These are phyloP conservation scores for Oreotrochilus melanogaster DNA, from an alignment of 2,113 vertebrate genomes.

Conservation along the genomic window DNA sequence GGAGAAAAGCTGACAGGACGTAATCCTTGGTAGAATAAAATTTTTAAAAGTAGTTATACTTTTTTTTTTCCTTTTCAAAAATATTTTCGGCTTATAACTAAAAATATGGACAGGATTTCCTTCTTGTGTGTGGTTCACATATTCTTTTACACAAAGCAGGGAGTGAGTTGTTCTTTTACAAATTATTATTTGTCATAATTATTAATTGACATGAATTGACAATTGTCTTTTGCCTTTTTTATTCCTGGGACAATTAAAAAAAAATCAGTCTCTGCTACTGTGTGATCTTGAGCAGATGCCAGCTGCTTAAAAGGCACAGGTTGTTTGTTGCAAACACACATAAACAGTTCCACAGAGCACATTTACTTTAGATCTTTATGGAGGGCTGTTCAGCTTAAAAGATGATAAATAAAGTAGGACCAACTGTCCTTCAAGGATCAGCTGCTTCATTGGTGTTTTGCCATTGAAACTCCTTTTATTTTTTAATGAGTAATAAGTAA, in stretches of 20 bases:
- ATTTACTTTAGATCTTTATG: conserved; percentile 68
- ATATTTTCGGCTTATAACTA: not conserved
- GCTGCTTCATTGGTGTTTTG: conserved; percentile 52
- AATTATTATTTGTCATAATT: not conserved
- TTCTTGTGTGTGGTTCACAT: not conserved
- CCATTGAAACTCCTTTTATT: conserved; percentile 31
- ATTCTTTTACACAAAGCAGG: not conserved
- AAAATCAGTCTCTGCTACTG: not conserved
- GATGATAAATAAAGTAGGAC: conserved; percentile 47
- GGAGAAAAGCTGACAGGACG: not conserved
- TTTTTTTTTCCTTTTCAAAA: not conserved
- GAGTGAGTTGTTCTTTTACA: not conserved
- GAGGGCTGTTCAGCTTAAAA: conserved; percentile 46
- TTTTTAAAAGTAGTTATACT: rapidly evolving
- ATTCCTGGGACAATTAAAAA: not conserved
- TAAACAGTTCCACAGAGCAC: conserved; percentile 57
- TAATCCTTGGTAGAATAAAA: not conserved
- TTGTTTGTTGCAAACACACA: conserved; percentile 64
- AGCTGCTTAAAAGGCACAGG: conserved; percentile 65
- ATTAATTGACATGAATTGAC: not conserved
- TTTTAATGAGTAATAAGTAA: conserved; percentile 68
- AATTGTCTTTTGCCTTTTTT: conserved; percentile 5
- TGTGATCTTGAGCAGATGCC: conserved; percentile 68
- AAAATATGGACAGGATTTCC: not conserved
- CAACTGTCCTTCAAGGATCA: conserved; percentile 76